phyloP scores from a whole-genome alignment of 2,113 vertebrate species.

The Protobothrops mucrosquamatus region DNA sequence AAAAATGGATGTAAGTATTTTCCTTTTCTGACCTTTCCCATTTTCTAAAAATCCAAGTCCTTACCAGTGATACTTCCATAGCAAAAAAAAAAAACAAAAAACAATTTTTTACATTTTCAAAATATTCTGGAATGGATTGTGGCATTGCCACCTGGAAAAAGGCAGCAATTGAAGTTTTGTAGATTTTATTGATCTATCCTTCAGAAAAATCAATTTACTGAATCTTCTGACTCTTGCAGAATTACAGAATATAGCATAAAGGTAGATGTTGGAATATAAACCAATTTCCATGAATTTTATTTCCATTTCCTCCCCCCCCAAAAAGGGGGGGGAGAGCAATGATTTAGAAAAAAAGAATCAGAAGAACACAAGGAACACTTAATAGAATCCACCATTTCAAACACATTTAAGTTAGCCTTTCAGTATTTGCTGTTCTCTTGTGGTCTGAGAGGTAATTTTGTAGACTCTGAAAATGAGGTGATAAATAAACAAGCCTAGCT shows the following conservation, averaged over 20 bases:
- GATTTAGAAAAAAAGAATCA: background rate
- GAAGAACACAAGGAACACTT: rapidly evolving
- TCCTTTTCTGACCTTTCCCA: background rate
- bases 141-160: background rate
- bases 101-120: background rate
- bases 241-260: background rate
- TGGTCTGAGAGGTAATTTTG: slow-evolving; percentile 29
- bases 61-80: background rate
- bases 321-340: background rate
- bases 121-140: background rate
- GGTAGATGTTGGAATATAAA: background rate
- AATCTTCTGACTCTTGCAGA: background rate
- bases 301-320: background rate
- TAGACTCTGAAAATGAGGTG: background rate
- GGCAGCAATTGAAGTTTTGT: background rate
- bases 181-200: background rate
- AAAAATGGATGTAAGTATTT: background rate
- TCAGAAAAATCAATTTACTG: rapidly evolving
- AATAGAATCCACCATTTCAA: background rate
- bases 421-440: slow-evolving; percentile 64
- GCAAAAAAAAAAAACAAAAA: background rate
- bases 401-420: background rate
- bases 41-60: background rate
- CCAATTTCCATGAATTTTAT: rapidly evolving
- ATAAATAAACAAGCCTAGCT: background rate